Conservation (phyloP, 2,888 invertebrate species). For the Ptilodon capucinus region DNA sequence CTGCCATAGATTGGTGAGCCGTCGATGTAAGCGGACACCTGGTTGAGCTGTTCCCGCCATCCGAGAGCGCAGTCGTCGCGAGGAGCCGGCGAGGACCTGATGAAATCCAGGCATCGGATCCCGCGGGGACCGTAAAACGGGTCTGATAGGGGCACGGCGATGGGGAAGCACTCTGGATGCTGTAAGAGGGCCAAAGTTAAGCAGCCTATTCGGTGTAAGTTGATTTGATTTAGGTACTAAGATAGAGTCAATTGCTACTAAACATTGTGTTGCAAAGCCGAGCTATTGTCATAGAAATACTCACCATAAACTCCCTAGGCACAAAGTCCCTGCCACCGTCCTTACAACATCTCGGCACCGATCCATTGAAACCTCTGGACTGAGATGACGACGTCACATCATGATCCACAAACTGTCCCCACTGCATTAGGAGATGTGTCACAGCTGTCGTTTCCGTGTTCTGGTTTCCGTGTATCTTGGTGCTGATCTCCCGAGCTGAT, state of each 20-base stretch:
- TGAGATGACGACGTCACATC: slow-evolving; percentile 92
- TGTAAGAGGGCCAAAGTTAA: slow-evolving; percentile 43
- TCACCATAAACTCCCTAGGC: slow-evolving; percentile 84
- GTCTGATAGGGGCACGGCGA: slow-evolving; percentile 87
- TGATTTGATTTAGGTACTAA: too few species aligned
- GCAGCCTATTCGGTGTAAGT: neutral
- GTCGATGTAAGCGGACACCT: slow-evolving; percentile 91
- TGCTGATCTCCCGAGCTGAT: slow-evolving; percentile 89
- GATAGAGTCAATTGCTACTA: too few species aligned
- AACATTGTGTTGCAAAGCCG: neutral
- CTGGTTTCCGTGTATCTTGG: slow-evolving; percentile 82
- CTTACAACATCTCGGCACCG: slow-evolving; percentile 89
- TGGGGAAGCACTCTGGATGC: slow-evolving; percentile 94
- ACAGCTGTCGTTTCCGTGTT: slow-evolving; percentile 85
- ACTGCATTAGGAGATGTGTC: slow-evolving; percentile 93
- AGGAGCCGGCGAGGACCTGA: slow-evolving; percentile 91
- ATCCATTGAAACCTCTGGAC: slow-evolving; percentile 89
- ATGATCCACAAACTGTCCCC: slow-evolving; percentile 96
- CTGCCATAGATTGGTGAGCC: slow-evolving; percentile 92
- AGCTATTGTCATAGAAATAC: slow-evolving; percentile 13
- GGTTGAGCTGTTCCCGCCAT: slow-evolving; percentile 93
- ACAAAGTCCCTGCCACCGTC: slow-evolving; percentile 83
- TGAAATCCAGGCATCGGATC: slow-evolving; percentile 91
- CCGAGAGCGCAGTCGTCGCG: slow-evolving; percentile 90
- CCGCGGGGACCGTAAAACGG: slow-evolving; percentile 87